Conservation (phyloP, 1,140 invertebrate species). For the Tetragnatha versicolor region DNA sequence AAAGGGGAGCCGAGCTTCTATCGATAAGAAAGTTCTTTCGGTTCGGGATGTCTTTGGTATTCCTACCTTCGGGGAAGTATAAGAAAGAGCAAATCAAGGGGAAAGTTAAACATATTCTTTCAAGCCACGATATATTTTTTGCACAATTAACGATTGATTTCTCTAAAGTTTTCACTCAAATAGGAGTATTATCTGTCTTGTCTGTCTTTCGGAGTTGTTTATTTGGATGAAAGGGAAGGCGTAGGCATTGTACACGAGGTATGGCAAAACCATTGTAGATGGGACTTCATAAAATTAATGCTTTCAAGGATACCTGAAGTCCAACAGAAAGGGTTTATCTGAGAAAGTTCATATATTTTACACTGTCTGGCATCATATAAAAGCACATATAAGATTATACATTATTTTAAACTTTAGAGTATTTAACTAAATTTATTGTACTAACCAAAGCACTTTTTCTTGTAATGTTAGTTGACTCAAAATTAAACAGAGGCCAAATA, state of each 20-base stretch:
- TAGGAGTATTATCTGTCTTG: background rate
- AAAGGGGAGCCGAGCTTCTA: constrained; percentile 8
- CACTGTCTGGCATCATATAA: background rate
- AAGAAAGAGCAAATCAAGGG: constrained; percentile 47
- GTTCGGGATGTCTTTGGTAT: constrained; percentile 6
- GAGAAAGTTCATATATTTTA: background rate
- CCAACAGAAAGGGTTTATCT: background rate
- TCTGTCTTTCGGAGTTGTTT: background rate
- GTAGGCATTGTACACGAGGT: too few species aligned
- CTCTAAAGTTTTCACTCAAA: constrained; percentile 11
- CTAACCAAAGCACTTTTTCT: background rate
- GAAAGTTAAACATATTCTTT: constrained; percentile 54
- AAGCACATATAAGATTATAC: background rate
- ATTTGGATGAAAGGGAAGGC: background rate
- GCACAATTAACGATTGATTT: constrained; percentile 19
- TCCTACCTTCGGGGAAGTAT: constrained; percentile 47
- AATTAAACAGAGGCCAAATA: background rate
- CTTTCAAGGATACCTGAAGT: background rate
- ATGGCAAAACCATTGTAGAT: too few species aligned
- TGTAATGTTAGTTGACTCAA: background rate
- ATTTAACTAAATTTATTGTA: background rate
- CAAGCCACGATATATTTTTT: constrained; percentile 29
- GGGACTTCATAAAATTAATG: background rate
- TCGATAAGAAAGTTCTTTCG: constrained; percentile 44
- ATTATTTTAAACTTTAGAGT: background rate